Percentiles rank a stretch among this genome's conserved stretches.
phyloP scores from a whole-genome alignment of 2,113 vertebrate genomes.

The Rana temporaria region DNA sequence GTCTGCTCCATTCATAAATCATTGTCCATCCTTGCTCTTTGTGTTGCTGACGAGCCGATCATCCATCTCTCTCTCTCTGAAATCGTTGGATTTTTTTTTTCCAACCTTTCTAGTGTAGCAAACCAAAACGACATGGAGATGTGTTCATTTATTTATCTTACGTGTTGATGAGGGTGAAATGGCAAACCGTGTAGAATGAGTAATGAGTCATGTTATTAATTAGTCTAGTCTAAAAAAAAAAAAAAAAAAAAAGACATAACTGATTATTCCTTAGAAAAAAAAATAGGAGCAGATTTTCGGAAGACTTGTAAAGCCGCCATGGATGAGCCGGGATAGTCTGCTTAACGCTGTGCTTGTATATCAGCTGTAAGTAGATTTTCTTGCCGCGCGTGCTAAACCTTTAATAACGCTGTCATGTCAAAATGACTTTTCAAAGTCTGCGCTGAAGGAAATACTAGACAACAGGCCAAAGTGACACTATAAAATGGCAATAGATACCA shows the following conservation, averaged over 20 bases:
- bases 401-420: conserved; percentile 40
- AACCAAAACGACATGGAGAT: conserved; percentile 2
- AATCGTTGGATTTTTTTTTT: neutral
- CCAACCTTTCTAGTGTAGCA: neutral
- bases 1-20: conserved; percentile 3
- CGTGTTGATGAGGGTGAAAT: neutral
- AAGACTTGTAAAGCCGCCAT: conserved; percentile 3
- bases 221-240: neutral
- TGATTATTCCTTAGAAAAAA: conserved; percentile 24
- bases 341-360: conserved; percentile 33
- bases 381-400: conserved; percentile 19
- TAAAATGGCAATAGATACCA: too few species aligned
- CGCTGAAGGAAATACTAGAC: neutral
- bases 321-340: conserved; percentile 42
- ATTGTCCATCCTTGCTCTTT: neutral
- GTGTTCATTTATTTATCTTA: conserved; percentile 3
- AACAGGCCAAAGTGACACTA: neutral
- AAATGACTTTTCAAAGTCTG: conserved; percentile 37
- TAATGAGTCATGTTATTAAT: conserved; percentile 47
- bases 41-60: neutral
- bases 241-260: conserved; percentile 13
- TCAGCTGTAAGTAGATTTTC: conserved; percentile 42
- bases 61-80: neutral
- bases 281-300: conserved; percentile 16
- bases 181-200: neutral